Evolutionary conservation across 2,797 vertebrate species (phyloP), one percentile per base, ranked within the genome.

Genomic region (Oreochromis grahami): DNA sequence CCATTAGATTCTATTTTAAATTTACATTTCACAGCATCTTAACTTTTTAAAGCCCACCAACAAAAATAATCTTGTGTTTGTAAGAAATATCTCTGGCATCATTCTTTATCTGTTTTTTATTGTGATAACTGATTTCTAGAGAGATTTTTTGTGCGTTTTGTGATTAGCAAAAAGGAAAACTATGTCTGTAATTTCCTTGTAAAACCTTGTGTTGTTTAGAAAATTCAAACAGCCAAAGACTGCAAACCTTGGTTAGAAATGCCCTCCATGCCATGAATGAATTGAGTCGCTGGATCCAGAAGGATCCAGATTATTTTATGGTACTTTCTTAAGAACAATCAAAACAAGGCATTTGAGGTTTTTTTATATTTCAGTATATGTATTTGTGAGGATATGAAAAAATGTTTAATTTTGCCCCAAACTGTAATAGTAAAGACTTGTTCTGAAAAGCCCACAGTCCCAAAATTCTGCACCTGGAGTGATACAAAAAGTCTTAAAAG

Each of bases 21-120:
- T 43, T 4, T 26, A 70, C 38, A 26, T 43, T 68, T 68, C 13
- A 43, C 63, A 68, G n/a, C 38, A 6, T 24, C n/a, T 6, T 41
- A 68, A 68, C 63, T 43, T 24, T 0, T 11, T 38, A 38, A 21
- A 65, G 34, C 1, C 10, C 32, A 36, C 58, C 6, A 63, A 63
- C 58, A 63, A 63, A 63, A 36, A 36, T 60, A 60, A 36, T 60
- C 58, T 60, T n/a, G 32, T 65, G 60, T 41, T 21, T 38, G 60
- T 21, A 8, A 38, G 36, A 41, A 24, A 6, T 41, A 14, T 65
- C 7, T 38, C 60, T 63, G 58, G 19, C 58, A 38, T 36, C 60
- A 65, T 41, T 65, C 7, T 65, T 65, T 65, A 12, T 41, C 7
- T 65, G 12, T 6, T 65, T 63, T 65, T 68, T 15, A 41, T 41